These are phyloP conservation scores for Phymastichus coffea DNA, from an alignment of 1,140 invertebrate genomes.

Conservation along the genomic window DNA sequence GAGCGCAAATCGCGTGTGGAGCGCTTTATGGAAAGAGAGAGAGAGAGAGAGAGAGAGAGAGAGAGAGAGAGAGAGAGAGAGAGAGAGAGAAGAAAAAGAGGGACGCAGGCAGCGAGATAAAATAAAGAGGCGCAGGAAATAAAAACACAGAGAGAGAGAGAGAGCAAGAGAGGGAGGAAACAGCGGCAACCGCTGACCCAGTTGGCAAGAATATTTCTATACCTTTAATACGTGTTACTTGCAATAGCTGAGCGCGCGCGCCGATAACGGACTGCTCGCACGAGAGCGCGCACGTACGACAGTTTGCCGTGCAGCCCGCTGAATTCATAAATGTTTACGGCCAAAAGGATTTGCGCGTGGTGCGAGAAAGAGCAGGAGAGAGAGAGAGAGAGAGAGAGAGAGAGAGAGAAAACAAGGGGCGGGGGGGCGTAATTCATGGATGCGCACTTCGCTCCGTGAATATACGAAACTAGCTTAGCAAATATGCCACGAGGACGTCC, in stretches of 20 bases:
- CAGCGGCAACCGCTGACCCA: constrained; percentile 20
- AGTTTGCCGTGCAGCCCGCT: background rate
- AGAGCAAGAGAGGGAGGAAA: background rate
- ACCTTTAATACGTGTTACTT: constrained; percentile 23
- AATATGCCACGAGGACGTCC: too few relatives aligned
- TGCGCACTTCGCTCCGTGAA: too few relatives aligned
- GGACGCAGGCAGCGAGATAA: background rate
- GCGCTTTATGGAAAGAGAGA: too few relatives aligned
- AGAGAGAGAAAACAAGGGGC: background rate
- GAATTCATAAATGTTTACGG: too few relatives aligned
- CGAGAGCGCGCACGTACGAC: background rate
- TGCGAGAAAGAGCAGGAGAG: background rate
- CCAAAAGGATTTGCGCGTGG: too few relatives aligned
- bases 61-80: too few relatives aligned
- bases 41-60: background rate
- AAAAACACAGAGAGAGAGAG: background rate
- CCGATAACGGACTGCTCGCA: too few relatives aligned
- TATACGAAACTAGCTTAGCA: too few relatives aligned
- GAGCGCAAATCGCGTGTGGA: background rate
- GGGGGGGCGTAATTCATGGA: too few relatives aligned
- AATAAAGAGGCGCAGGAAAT: constrained; percentile 1
- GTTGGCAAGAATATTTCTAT: constrained; percentile 29
- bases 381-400: background rate
- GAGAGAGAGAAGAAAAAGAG: background rate
- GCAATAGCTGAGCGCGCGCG: constrained; percentile 3